A percentile compares a stretch with the other conserved stretches of the same genome.
Evolutionary conservation across 2,113 vertebrate genomes (phyloP).

Genomic region (Elephas maximus): DNA sequence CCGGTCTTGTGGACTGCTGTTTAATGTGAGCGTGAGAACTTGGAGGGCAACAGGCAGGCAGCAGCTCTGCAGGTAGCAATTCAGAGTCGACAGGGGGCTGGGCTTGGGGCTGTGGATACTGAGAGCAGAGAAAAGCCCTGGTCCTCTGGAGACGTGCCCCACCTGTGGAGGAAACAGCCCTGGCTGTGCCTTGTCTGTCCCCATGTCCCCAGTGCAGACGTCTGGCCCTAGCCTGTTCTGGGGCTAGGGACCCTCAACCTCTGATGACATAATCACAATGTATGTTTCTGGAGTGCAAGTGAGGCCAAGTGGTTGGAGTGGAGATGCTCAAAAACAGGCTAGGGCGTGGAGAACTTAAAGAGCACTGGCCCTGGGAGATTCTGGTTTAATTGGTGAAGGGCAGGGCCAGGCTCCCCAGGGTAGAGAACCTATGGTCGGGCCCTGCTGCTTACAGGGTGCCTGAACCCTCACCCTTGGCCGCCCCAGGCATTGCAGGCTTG

Average conservation of each 20-base stretch:
- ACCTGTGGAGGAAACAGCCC: no score
- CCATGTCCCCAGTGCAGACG: no score
- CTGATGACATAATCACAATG: rapidly evolving
- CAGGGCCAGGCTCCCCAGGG: background rate
- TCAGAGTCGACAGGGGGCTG: background rate
- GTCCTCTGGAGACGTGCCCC: background rate
- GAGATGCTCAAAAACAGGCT: background rate
- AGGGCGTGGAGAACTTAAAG: background rate
- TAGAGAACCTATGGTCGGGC: background rate
- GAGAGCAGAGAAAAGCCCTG: background rate
- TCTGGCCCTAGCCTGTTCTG: background rate
- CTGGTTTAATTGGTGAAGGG: background rate
- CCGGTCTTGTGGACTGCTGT: no score
- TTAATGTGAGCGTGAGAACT: background rate
- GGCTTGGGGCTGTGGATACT: rapidly evolving
- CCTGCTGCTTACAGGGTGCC: background rate
- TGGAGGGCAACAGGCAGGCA: background rate
- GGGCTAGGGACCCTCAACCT: background rate
- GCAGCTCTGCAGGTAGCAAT: rapidly evolving
- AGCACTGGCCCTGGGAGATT: background rate
- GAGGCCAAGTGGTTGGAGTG: background rate
- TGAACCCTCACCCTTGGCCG: no score
- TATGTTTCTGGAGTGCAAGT: background rate
- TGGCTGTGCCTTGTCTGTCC: rapidly evolving
- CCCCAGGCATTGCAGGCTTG: no score